Percentiles rank a stretch among this genome's conserved stretches.
phyloP scores from a whole-genome alignment of 2,888 invertebrate species.

The Oithona nana region DNA sequence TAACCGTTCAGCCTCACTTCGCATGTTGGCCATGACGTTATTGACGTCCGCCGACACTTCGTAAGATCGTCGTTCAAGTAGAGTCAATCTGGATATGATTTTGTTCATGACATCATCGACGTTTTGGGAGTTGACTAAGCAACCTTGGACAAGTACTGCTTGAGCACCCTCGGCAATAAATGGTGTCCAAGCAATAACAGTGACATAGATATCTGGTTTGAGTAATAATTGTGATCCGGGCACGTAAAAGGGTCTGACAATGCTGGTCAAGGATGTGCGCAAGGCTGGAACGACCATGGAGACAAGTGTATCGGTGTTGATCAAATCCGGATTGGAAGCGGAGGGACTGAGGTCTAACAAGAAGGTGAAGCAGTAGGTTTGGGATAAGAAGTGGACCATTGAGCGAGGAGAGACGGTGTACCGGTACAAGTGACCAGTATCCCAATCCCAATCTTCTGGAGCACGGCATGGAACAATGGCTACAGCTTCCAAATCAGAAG shows the following conservation, averaged over 20 bases:
- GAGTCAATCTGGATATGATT: slow-evolving; percentile 38
- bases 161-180: slow-evolving; percentile 48
- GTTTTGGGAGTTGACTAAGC: slow-evolving; percentile 40
- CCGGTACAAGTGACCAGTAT: slow-evolving; percentile 28
- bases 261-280: not conserved
- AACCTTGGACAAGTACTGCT: slow-evolving; percentile 41
- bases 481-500: slow-evolving; percentile 41
- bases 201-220: slow-evolving; percentile 47
- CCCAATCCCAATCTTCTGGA: slow-evolving; percentile 32
- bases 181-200: slow-evolving; percentile 55
- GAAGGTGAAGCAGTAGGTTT: slow-evolving; percentile 49
- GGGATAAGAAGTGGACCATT: slow-evolving; percentile 45
- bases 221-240: slow-evolving; percentile 43
- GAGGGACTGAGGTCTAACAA: slow-evolving; percentile 60
- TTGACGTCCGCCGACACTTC: not conserved
- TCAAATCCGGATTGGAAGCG: slow-evolving; percentile 37
- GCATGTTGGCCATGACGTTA: slow-evolving; percentile 22
- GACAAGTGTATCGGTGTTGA: not conserved
- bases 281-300: not conserved
- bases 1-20: slow-evolving; percentile 35
- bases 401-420: slow-evolving; percentile 35
- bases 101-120: slow-evolving; percentile 37
- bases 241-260: slow-evolving; percentile 38
- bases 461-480: slow-evolving; percentile 40
- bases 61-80: slow-evolving; percentile 28